Base-by-base conservation (phyloP, 2,888 invertebrate genomes). In the Scelioninae gen. 2 region DNA sequence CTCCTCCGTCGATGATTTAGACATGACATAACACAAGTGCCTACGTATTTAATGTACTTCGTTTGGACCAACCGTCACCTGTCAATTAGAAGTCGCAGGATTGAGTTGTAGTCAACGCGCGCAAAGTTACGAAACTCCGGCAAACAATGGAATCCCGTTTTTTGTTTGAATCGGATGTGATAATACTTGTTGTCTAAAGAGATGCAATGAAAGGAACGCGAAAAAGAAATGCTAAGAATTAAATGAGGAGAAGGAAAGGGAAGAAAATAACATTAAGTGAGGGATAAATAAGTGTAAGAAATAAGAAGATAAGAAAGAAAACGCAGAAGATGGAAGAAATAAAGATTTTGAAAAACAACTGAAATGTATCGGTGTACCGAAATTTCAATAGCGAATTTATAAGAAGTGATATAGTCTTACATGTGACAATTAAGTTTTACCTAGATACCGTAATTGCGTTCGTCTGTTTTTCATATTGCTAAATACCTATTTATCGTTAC, bases 11-110 rank as follows among this genome's bases (percentile, higher is more conserved):
- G 67, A 82, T 81, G 80, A 80, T 81, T 84, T 81, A 79, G 78
- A 83, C 80, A 82, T 75, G 78, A 81, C 77, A 84, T 81, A 84
- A 84, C 84, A 86, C 85, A 86, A 86, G 86, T 86, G 86, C 86
- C 86, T 86, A 85, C 83, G 83, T 85, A 85, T 82, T 82, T 82
- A 80, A 81, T 82, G 78, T 77, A 84, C 84, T 84, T 86, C 83
- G 83, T 85, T 84, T 81, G 85, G 85, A 85, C 85, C 85, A 86
- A 84, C 82, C 81, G 83, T 61, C 61, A 73, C 67, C 73, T 63
- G 73, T 73, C 73, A 73, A 73, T 73, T 73, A 68, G 67, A 52
- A 63, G 45, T 39, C 50, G 63, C 65, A 50, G 31, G 16, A 67
- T 73, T 73, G 28, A 73, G 67, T 67, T 68, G 73, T 67, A 67